Conservation (phyloP, 2,888 invertebrate species). For the Dusona sp. region DNA sequence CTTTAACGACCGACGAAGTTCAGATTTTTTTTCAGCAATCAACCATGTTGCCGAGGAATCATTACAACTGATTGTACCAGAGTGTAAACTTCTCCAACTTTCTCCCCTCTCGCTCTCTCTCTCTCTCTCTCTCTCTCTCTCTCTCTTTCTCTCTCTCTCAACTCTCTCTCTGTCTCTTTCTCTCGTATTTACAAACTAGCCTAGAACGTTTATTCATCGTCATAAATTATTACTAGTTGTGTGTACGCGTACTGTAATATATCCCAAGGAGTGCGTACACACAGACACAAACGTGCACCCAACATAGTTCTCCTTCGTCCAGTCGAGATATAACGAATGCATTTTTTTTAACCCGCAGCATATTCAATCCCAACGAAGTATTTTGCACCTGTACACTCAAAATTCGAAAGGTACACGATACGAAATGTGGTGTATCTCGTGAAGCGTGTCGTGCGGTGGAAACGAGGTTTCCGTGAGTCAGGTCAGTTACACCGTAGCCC, state of each 20-base stretch:
- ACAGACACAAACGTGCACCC: neutral
- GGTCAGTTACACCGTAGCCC: constrained; percentile 79
- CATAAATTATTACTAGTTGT: constrained; percentile 70
- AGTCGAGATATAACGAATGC: constrained; percentile 28
- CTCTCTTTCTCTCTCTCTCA: neutral
- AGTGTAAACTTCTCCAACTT: neutral
- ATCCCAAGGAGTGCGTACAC: constrained; percentile 20
- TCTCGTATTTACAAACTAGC: constrained; percentile 43
- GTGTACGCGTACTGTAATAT: constrained; percentile 44
- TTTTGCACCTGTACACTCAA: constrained; percentile 36
- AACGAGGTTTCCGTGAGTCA: constrained; percentile 76
- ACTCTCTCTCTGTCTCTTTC: neutral
- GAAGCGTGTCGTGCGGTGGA: constrained; percentile 67
- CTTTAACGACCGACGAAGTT: constrained; percentile 56
- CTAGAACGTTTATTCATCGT: constrained; percentile 57
- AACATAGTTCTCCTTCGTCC: neutral
- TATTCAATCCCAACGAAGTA: neutral
- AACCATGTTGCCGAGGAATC: constrained; percentile 64
- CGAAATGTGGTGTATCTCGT: constrained; percentile 14
- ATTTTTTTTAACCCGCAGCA: neutral
- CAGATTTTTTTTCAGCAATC: constrained; percentile 66
- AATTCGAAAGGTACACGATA: constrained; percentile 55
- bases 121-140: constrained; percentile 4
- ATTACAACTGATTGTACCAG: constrained; percentile 62
- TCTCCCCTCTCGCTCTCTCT: neutral